Evolutionary conservation across 1,140 invertebrate genomes (phyloP).

Genomic region (Bombyx mandarina): DNA sequence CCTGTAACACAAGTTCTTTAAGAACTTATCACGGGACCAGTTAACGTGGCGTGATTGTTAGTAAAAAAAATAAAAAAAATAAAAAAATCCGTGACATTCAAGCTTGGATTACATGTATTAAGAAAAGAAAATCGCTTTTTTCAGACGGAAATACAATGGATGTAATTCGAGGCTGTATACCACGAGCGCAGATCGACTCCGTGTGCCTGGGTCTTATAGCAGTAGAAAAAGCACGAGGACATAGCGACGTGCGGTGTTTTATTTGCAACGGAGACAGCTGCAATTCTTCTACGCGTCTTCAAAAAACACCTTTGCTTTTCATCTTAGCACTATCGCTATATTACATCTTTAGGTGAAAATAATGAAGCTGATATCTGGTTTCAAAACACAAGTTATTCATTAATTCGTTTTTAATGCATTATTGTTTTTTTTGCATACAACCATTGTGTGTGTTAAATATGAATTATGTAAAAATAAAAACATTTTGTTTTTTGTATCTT

Average conservation of each 20-base stretch:
- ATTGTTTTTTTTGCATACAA: no score
- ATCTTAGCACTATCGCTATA: slow-evolving; percentile 24
- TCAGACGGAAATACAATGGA: slow-evolving; percentile 65
- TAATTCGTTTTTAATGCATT: background rate
- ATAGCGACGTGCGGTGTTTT: slow-evolving; percentile 58
- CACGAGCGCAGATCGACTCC: slow-evolving; percentile 45
- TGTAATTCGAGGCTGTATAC: slow-evolving; percentile 54
- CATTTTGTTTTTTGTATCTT: no score
- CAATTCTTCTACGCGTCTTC: slow-evolving; percentile 32
- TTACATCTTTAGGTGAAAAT: slow-evolving; percentile 39
- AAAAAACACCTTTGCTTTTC: slow-evolving; percentile 11
- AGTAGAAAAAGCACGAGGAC: slow-evolving; percentile 51
- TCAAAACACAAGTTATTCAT: background rate
- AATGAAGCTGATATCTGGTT: background rate
- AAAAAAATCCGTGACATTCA: no score
- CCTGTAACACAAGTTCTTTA: no score
- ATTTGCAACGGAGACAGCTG: slow-evolving; percentile 57
- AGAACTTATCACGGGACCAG: no score
- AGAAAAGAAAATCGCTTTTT: slow-evolving; percentile 19
- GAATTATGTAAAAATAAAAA: no score
- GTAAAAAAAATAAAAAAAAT: no score
- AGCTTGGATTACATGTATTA: no score
- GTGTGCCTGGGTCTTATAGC: slow-evolving; percentile 52
- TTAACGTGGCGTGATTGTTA: no score
- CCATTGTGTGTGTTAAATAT: no score